These are phyloP conservation scores for Syritta pipiens DNA, from an alignment of 2,888 invertebrate species.

Conservation along the genomic window DNA sequence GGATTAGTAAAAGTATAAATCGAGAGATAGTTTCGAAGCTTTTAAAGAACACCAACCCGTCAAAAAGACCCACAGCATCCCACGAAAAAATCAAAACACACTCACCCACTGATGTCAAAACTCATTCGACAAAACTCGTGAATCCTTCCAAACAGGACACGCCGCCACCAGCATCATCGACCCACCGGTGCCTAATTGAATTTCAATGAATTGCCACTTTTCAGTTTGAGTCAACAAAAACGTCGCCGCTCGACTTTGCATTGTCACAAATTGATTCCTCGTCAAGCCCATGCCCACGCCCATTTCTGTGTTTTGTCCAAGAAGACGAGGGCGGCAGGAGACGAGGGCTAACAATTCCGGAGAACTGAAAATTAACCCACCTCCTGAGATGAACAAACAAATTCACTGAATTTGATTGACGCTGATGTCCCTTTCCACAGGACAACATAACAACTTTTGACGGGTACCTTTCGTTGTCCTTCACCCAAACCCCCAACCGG, in stretches of 20 bases:
- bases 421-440: slow-evolving; percentile 40
- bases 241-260: slow-evolving; percentile 20
- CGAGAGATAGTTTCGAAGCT: no score
- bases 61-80: no score
- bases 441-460: slow-evolving; percentile 35
- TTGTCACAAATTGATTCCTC: slow-evolving; percentile 58
- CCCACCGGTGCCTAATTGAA: slow-evolving; percentile 44
- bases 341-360: no score
- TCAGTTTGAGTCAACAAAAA: slow-evolving; percentile 24
- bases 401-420: slow-evolving; percentile 52
- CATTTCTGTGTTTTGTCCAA: no score
- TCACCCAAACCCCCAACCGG: neutral
- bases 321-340: no score
- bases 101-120: slow-evolving; percentile 28
- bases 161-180: slow-evolving; percentile 17
- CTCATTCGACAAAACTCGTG: slow-evolving; percentile 24
- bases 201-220: slow-evolving; percentile 60
- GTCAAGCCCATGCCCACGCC: slow-evolving; percentile 10
- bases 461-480: slow-evolving; percentile 17
- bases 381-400: slow-evolving; percentile 15
- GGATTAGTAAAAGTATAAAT: no score
- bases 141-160: slow-evolving; percentile 15
- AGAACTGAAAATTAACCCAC: slow-evolving; percentile 15
- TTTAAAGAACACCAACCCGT: neutral
- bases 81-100: neutral